Evolutionary conservation across 2,888 invertebrate genomes (phyloP), one percentile per base, ranked within the genome.

Genomic region (Tenodera sinensis): DNA sequence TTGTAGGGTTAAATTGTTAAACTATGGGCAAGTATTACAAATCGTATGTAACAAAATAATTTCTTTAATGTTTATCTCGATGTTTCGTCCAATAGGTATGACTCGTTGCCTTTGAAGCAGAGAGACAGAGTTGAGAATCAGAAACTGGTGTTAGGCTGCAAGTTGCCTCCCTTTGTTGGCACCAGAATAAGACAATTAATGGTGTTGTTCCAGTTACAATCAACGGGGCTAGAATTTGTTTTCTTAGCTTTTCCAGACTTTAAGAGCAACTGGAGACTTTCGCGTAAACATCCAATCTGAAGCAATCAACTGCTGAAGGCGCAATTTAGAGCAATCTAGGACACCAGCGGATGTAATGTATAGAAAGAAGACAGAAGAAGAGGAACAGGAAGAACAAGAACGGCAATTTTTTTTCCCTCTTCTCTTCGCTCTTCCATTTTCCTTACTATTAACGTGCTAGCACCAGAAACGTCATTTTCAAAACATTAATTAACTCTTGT

Each of bases 401-500:
- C 25, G 25, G 54, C 20, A 71, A 20, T 71, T 71, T 71, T 71
- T n/a, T 71, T 71, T 2, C 42, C 12, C 54, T 71, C 54, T 71
- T 71, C 54, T 71, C 54, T 71, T 71, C 54, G 54, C 54, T 71
- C 54, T 71, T 71, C 54, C 54, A 71, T 71, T 71, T 71, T 71
- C 54, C 54, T 71, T 71, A 71, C 54, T 71, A 71, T 71, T 71
- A 84, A 84, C 81, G 28, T 54, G 54, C 84, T 84, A 42, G 14
- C 84, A 42, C 30, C 30, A 86, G 42, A 87, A 71, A 27, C 27
- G 87, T 87, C 83, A 87, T 25, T 34, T 87, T 34, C 30, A 28
- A 87, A 87, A n/a, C 34, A 87, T 28, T 87, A 87, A 87, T 81
- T 87, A 34, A 71, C 25, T 83, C 83, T 71, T 87, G 87, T 71